Conservation (phyloP, 1,140 invertebrate genomes). For the Aphelinus atriplicis region DNA sequence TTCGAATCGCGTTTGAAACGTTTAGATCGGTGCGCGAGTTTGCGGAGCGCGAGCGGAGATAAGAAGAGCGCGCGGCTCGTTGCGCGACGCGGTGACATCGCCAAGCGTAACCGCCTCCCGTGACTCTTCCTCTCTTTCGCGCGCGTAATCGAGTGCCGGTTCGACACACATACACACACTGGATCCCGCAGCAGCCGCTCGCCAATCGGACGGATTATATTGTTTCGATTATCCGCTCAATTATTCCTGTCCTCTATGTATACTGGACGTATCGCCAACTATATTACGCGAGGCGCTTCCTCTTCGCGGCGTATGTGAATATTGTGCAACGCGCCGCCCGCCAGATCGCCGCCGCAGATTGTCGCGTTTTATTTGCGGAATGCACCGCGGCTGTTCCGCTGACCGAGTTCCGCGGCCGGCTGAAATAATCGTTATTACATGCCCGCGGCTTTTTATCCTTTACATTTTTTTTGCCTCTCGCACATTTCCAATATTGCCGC, state of each 20-base stretch:
- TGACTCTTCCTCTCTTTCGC: background rate
- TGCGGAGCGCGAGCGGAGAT: no score
- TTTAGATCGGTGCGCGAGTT: no score
- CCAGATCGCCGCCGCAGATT: slow-evolving; percentile 36
- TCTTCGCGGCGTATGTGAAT: slow-evolving; percentile 11
- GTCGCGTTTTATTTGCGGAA: slow-evolving; percentile 46
- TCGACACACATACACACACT: no score
- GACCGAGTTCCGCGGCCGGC: slow-evolving; percentile 24
- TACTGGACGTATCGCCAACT: no score
- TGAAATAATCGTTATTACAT: background rate
- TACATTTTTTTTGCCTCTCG: background rate
- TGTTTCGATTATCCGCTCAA: no score
- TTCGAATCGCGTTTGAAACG: no score
- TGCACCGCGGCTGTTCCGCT: slow-evolving; percentile 40
- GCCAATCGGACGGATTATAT: no score
- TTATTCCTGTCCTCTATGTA: no score
- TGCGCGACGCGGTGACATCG: slow-evolving; percentile 18
- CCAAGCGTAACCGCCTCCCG: background rate
- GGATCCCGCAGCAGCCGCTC: no score
- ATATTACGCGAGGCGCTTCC: slow-evolving; percentile 34
- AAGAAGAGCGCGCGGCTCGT: no score
- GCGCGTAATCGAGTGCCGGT: background rate
- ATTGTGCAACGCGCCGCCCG: slow-evolving; percentile 12
- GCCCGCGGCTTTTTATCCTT: background rate
- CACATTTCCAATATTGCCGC: no score